Conservation (phyloP, 2,113 vertebrate genomes). For the Rhea pennata region DNA sequence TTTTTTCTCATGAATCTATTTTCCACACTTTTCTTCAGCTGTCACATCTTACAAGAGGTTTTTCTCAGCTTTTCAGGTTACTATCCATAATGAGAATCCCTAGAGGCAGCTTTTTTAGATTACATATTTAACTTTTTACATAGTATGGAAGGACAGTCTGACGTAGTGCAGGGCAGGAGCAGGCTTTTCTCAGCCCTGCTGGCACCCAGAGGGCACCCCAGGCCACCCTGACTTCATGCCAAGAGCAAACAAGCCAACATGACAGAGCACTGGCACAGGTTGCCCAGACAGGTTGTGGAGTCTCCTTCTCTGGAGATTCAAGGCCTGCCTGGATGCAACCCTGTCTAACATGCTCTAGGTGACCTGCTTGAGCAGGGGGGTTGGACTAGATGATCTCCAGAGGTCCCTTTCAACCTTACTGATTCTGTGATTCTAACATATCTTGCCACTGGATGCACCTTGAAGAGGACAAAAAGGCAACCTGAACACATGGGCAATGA, state of each 20-base stretch:
- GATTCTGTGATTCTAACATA: neutral
- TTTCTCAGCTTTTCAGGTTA: neutral
- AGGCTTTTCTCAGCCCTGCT: neutral
- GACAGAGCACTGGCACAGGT: too few relatives aligned
- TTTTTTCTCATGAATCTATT: neutral
- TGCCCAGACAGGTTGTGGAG: too few relatives aligned
- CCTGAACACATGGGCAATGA: neutral
- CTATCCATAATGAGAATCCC: neutral
- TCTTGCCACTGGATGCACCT: neutral
- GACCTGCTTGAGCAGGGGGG: too few relatives aligned
- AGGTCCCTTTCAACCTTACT: too few relatives aligned
- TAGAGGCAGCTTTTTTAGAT: neutral
- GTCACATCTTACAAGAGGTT: fast-evolving
- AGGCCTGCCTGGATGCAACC: too few relatives aligned
- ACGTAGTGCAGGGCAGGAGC: neutral
- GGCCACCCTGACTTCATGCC: neutral
- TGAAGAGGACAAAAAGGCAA: neutral
- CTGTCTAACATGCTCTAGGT: too few relatives aligned
- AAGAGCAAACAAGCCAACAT: neutral
- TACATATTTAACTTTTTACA: neutral
- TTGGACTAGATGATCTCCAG: too few relatives aligned
- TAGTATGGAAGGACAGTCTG: too few relatives aligned
- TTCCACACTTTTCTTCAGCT: neutral
- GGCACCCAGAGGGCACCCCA: neutral
- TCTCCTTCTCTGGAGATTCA: too few relatives aligned